Evolutionary conservation across 2,113 vertebrate genomes (phyloP).

Genomic region (Cebidichthys violaceus): DNA sequence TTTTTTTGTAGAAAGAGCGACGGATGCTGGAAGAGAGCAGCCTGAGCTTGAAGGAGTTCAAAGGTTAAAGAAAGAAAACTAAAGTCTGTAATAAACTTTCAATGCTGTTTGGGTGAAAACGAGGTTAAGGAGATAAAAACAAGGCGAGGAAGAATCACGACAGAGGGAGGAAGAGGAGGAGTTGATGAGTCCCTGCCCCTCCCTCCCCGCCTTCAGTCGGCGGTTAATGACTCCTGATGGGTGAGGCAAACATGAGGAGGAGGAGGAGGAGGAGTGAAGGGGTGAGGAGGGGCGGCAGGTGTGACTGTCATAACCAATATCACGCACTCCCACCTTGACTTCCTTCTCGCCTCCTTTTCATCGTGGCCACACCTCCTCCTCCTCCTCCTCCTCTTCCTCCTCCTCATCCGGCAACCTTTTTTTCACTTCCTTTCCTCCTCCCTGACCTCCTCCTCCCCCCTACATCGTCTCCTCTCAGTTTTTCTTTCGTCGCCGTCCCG

Average conservation of each 20-base stretch:
- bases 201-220: neutral
- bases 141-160: neutral
- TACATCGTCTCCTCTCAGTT: neutral
- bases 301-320: conserved; percentile 90
- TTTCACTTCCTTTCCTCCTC: conserved; percentile 1
- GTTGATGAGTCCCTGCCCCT: conserved; percentile 5
- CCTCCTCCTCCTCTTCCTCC: neutral
- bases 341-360: conserved; percentile 12
- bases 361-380: conserved; percentile 5
- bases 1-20: too few species aligned
- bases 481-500: neutral
- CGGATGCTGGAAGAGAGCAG: too few species aligned
- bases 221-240: conserved; percentile 58
- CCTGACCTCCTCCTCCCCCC: neutral
- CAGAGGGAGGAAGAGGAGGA: conserved; percentile 49
- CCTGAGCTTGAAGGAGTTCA: too few species aligned
- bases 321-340: conserved; percentile 33
- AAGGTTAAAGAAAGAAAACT: too few species aligned
- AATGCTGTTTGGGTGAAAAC: too few species aligned
- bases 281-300: conserved; percentile 83
- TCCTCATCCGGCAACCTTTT: neutral
- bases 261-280: conserved; percentile 73
- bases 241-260: conserved; percentile 53
- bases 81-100: too few species aligned
- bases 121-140: neutral